phyloP scores from a whole-genome alignment of 1,140 invertebrate genomes.

The Zaprionus inermis region DNA sequence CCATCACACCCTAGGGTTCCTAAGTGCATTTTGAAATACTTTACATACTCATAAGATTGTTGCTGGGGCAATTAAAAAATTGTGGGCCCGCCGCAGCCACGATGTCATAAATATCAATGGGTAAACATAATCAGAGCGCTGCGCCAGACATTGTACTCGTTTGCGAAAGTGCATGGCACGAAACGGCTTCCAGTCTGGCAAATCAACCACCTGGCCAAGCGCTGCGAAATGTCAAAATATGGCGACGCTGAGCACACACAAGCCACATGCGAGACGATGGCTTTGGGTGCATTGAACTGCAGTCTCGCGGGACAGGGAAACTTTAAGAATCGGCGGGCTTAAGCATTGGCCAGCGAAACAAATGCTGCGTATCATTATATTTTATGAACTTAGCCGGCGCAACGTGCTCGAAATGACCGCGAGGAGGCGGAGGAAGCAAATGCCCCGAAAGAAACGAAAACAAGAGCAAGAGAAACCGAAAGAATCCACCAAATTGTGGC shows the following conservation, averaged over 20 bases:
- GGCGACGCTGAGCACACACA: conserved; percentile 16
- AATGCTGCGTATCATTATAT: conserved; percentile 78
- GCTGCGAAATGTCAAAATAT: conserved; percentile 35
- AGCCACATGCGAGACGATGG: conserved; percentile 10
- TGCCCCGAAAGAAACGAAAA: conserved; percentile 2
- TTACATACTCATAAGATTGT: conserved; percentile 29
- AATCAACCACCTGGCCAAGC: conserved; percentile 26
- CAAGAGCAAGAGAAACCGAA: conserved; percentile 6
- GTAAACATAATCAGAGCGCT: conserved; percentile 16
- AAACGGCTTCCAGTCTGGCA: background rate
- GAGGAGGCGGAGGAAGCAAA: conserved; percentile 39
- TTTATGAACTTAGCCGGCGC: conserved; percentile 64
- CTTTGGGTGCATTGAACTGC: conserved; percentile 59
- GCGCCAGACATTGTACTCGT: conserved; percentile 1
- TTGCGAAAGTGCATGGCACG: conserved; percentile 9
- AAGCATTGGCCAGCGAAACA: conserved; percentile 34
- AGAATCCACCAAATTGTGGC: conserved; percentile 31
- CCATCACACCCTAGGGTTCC: background rate
- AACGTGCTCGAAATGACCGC: conserved; percentile 56
- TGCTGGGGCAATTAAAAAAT: conserved; percentile 62
- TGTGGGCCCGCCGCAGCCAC: conserved; percentile 26
- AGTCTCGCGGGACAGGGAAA: background rate
- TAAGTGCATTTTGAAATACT: conserved; percentile 68
- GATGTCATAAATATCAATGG: conserved; percentile 56
- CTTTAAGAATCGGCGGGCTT: conserved; percentile 29